Base-by-base conservation (phyloP, 2,888 invertebrate genomes). In the Odontocolon sp. region DNA sequence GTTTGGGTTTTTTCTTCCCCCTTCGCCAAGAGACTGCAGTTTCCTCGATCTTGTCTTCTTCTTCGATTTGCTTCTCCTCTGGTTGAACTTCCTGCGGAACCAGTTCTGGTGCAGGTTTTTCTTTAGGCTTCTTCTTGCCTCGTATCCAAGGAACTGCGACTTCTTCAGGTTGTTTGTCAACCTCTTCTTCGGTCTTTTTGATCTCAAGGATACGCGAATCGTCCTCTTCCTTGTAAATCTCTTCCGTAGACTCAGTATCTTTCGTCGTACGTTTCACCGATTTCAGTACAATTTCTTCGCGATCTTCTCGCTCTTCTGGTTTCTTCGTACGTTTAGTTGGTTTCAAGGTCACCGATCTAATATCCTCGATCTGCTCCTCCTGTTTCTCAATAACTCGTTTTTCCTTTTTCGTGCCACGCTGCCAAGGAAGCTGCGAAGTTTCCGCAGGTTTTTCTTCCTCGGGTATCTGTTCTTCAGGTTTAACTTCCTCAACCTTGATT, bases 251-350 rank as follows among this genome's bases (percentile, higher is more conserved):
- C 45, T 77, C 72, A 21, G 80, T 78, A 42, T 82, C 82, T 26
- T 84, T 84, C 2, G 68, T 67, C 33, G 56, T n/a, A 31, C 75
- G 87, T 31, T 88, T 88, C 5, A 86, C 85, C 1, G 84, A 82
- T 33, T 80, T 89, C 82, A 33, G 86, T 80, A 33, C 87, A 83
- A 45, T 68, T 63, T 88, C 87, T 61, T 90, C 84, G 11, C 91
- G 87, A 4, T 83, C 82, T 36, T 80, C 69, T 16, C 72, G 75
- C 26, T 91, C 89, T 76, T 91, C 89, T 50, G 90, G 88, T 83
- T 86, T 61, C 83, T 87, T 68, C 18, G 50, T 8, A 5, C 81
- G 81, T 63, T 80, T 81, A 2, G 73, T 61, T 42, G 82, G 80
- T 59, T 81, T 87, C 45, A 86, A 31, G 0, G 79, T 45, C 0